Conservation (phyloP, 2,888 invertebrate species). For the Spicauda simplicius region DNA sequence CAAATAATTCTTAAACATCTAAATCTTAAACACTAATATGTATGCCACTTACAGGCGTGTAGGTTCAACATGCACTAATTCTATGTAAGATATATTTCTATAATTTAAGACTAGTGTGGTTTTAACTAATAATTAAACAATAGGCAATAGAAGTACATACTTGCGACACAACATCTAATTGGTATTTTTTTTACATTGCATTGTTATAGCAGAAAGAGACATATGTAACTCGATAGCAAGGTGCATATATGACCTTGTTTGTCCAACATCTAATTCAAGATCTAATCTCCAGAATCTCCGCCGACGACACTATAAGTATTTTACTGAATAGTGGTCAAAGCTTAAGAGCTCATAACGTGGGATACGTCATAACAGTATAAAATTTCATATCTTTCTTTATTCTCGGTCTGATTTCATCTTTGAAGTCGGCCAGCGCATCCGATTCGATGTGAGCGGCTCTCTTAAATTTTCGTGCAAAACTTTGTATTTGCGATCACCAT, state of each 20-base stretch:
- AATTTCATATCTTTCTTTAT: slow-evolving; percentile 31
- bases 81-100: no score
- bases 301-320: slow-evolving; percentile 27
- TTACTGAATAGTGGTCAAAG: slow-evolving; percentile 34
- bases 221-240: not conserved
- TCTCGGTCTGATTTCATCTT: slow-evolving; percentile 23
- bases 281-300: slow-evolving; percentile 28
- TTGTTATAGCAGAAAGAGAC: not conserved
- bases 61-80: no score
- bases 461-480: slow-evolving; percentile 17
- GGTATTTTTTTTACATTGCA: no score
- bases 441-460: slow-evolving; percentile 9
- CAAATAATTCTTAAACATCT: no score
- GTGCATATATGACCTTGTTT: slow-evolving; percentile 24
- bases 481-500: slow-evolving; percentile 15
- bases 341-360: slow-evolving; percentile 34
- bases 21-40: no score
- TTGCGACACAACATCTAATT: no score
- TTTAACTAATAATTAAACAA: no score
- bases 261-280: slow-evolving; percentile 28
- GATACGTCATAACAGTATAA: slow-evolving; percentile 32
- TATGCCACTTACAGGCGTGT: no score
- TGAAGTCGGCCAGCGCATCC: slow-evolving; percentile 17
- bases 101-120: no score
- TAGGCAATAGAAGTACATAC: no score